These are phyloP conservation scores for Pyralis farinalis DNA, from an alignment of 2,888 invertebrate species.

Conservation along the genomic window DNA sequence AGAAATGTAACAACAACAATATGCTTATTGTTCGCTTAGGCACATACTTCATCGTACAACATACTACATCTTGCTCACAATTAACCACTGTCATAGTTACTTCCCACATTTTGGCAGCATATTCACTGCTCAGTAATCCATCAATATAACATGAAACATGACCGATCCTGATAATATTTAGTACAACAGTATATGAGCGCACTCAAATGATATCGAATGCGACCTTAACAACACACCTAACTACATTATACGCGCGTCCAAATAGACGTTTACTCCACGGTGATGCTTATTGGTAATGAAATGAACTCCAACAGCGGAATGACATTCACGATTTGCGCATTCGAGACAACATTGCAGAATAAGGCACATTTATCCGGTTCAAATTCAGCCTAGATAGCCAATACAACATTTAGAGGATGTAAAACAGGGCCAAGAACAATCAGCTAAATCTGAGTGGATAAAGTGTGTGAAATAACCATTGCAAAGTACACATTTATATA, in stretches of 20 bases:
- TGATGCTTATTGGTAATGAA: slow-evolving; percentile 7
- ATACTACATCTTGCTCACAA: slow-evolving; percentile 36
- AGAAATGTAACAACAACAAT: slow-evolving; percentile 79
- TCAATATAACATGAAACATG: background rate
- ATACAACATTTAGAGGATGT: background rate
- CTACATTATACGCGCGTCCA: background rate
- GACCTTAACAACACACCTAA: background rate
- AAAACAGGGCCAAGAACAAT: slow-evolving; percentile 1
- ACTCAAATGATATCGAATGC: background rate
- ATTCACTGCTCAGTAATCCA: background rate
- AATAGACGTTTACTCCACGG: background rate
- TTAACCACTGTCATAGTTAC: background rate
- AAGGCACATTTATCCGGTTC: slow-evolving; percentile 10
- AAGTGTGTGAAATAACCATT: background rate
- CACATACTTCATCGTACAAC: slow-evolving; percentile 67
- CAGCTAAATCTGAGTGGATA: slow-evolving; percentile 8
- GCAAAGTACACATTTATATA: background rate
- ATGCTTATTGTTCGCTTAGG: slow-evolving; percentile 69
- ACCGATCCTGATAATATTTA: background rate
- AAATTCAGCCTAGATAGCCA: slow-evolving; percentile 7
- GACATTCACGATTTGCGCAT: no score
- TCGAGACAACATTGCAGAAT: slow-evolving; percentile 1
- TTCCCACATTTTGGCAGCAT: background rate
- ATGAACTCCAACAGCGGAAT: background rate
- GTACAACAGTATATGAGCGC: background rate